Percentiles rank a stretch among this genome's conserved stretches.
phyloP scores from a whole-genome alignment of 2,797 vertebrate genomes.

The Naso thynnoides region DNA sequence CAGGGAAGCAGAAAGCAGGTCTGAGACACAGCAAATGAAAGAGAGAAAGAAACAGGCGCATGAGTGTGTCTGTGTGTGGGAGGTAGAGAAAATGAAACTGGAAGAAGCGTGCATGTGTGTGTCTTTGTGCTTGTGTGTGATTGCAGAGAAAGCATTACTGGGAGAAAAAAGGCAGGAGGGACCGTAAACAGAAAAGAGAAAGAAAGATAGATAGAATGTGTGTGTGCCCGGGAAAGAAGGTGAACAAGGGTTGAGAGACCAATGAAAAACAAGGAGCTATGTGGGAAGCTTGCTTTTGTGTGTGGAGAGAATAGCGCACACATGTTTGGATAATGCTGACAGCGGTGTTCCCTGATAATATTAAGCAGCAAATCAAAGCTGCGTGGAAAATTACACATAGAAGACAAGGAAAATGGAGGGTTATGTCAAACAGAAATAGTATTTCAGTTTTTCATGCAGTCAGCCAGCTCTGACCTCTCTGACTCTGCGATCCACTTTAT shows the following conservation, averaged over 20 bases:
- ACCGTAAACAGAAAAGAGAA: constrained; percentile 5
- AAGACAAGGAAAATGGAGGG: background rate
- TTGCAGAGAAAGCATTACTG: constrained; percentile 48
- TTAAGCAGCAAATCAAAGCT: constrained; percentile 19
- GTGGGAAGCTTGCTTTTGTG: constrained; percentile 9
- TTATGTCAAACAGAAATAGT: background rate
- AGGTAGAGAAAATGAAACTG: constrained; percentile 73
- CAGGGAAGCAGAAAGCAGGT: constrained; percentile 60
- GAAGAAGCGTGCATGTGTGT: constrained; percentile 52
- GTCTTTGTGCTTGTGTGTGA: constrained; percentile 33
- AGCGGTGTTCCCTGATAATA: constrained; percentile 16
- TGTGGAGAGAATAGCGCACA: background rate
- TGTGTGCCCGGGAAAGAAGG: constrained; percentile 7
- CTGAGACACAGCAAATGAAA: constrained; percentile 60
- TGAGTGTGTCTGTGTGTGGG: constrained; percentile 47
- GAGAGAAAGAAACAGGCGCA: constrained; percentile 63
- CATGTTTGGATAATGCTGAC: constrained; percentile 15
- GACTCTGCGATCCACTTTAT: constrained; percentile 15
- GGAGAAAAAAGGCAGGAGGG: constrained; percentile 41
- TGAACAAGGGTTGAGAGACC: constrained; percentile 1
- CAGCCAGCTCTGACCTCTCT: constrained; percentile 12
- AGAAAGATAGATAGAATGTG: background rate
- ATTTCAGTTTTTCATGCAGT: constrained; percentile 2
- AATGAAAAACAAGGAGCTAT: constrained; percentile 6
- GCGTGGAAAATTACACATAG: constrained; percentile 4